These are phyloP conservation scores for Pogonophryne albipinna DNA, from an alignment of 2,797 vertebrate species.

Conservation along the genomic window DNA sequence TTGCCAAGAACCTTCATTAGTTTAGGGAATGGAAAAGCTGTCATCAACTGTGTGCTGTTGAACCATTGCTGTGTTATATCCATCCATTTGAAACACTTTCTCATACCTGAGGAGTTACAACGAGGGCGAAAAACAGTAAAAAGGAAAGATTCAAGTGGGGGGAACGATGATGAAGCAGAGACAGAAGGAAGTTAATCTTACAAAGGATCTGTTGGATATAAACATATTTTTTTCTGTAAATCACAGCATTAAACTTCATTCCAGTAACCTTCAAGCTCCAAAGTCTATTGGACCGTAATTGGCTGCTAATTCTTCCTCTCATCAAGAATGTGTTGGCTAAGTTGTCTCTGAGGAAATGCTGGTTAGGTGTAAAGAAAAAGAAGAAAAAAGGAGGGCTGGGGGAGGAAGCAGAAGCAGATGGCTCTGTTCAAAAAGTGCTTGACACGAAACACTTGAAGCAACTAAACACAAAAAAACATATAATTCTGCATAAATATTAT, in stretches of 20 bases:
- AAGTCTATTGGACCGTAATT: constrained; percentile 53
- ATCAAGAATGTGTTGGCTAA: constrained; percentile 56
- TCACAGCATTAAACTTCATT: constrained; percentile 11
- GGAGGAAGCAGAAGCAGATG: constrained; percentile 50
- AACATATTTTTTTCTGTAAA: constrained; percentile 2
- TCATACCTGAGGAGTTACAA: constrained; percentile 2
- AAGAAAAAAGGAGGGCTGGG: constrained; percentile 7
- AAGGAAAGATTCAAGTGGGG: neutral
- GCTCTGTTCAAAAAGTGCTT: constrained; percentile 48
- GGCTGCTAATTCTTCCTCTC: constrained; percentile 62
- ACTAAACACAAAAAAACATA: constrained; percentile 2
- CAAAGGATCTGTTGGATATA: constrained; percentile 4
- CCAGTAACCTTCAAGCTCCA: constrained; percentile 40
- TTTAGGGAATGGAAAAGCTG: constrained; percentile 16
- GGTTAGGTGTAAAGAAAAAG: constrained; percentile 53
- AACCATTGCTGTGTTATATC: constrained; percentile 21
- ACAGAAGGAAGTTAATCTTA: constrained; percentile 1
- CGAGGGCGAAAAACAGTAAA: neutral
- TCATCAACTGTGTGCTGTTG: constrained; percentile 7
- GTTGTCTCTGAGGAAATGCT: constrained; percentile 51
- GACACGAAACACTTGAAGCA: constrained; percentile 29
- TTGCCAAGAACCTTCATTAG: constrained; percentile 45
- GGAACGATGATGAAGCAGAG: neutral
- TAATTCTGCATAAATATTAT: neutral
- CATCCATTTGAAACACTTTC: constrained; percentile 19